Evolutionary conservation across 2,888 invertebrate species (phyloP).

Genomic region (Diplolepis rosae): DNA sequence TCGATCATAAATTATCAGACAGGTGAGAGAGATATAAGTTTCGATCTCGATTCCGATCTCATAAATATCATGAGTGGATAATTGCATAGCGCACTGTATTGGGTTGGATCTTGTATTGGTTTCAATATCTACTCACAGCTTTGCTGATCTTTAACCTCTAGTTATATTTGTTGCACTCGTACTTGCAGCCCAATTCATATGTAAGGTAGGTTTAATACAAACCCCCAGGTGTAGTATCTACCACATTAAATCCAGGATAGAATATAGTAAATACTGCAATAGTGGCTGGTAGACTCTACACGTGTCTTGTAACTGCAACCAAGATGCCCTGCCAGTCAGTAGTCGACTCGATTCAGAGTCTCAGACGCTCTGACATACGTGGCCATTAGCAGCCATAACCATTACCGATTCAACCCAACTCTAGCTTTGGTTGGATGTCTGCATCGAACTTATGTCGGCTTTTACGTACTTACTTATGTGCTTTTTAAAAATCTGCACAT

Average conservation of each 20-base stretch:
- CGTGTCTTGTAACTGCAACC: conserved; percentile 3
- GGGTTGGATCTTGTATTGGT: conserved; percentile 57
- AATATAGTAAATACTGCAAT: neutral
- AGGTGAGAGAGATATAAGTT: conserved; percentile 32
- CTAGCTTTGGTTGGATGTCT: conserved; percentile 50
- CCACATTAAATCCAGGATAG: neutral
- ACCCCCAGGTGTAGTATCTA: neutral
- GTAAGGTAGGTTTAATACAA: neutral
- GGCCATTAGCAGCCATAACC: conserved; percentile 71
- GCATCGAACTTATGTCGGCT: conserved; percentile 35
- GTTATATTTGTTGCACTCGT: conserved; percentile 45
- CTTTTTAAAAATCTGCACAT: conserved; percentile 59
- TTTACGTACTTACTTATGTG: conserved; percentile 56
- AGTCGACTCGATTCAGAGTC: conserved; percentile 23
- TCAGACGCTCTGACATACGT: conserved; percentile 62
- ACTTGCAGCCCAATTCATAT: conserved; percentile 22
- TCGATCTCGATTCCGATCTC: conserved; percentile 56
- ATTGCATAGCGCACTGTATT: conserved; percentile 55
- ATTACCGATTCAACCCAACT: conserved; percentile 69
- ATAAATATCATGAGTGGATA: conserved; percentile 62
- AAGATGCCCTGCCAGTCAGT: neutral
- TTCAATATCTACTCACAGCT: conserved; percentile 32
- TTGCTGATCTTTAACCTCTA: conserved; percentile 38
- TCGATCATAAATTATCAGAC: conserved; percentile 11
- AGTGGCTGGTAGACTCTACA: neutral